Evolutionary conservation across 1,140 invertebrate genomes (phyloP).

Genomic region (Drosophila albomicans): DNA sequence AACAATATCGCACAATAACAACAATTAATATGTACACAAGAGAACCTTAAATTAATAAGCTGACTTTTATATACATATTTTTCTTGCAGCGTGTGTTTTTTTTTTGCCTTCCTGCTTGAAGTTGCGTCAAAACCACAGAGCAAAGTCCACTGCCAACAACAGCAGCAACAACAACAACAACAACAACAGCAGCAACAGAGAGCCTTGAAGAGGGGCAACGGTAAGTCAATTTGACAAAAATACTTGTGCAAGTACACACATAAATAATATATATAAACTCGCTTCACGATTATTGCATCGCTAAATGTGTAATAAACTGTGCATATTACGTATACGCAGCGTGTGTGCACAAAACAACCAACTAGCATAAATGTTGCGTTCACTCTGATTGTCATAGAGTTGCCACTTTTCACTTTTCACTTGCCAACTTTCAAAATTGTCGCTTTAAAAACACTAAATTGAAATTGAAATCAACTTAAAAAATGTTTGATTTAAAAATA

Average conservation of each 20-base stretch:
- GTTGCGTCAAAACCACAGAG: not conserved
- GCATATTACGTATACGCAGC: not conserved
- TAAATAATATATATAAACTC: conserved; percentile 25
- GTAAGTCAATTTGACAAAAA: conserved; percentile 47
- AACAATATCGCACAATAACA: conserved; percentile 57
- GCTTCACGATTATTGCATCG: conserved; percentile 22
- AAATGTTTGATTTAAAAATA: not conserved
- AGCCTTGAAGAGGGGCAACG: conserved; percentile 30
- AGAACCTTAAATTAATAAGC: conserved; percentile 73
- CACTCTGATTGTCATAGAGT: too few relatives aligned
- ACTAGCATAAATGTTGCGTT: not conserved
- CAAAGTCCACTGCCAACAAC: not conserved
- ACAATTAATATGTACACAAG: conserved; percentile 71
- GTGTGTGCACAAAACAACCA: not conserved
- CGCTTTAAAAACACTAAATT: too few relatives aligned
- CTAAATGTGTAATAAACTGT: conserved; percentile 16
- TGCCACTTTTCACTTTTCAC: not conserved
- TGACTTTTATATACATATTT: conserved; percentile 40
- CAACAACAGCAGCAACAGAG: not conserved
- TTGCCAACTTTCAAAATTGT: too few relatives aligned
- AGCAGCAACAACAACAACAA: too few relatives aligned
- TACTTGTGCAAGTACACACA: conserved; percentile 19
- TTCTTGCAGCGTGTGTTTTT: conserved; percentile 25
- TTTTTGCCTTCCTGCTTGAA: not conserved
- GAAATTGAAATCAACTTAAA: not conserved